Evolutionary conservation across 2,113 vertebrate species (phyloP), one percentile per base, ranked within the genome.

Genomic region (Tylochromis polylepis): DNA sequence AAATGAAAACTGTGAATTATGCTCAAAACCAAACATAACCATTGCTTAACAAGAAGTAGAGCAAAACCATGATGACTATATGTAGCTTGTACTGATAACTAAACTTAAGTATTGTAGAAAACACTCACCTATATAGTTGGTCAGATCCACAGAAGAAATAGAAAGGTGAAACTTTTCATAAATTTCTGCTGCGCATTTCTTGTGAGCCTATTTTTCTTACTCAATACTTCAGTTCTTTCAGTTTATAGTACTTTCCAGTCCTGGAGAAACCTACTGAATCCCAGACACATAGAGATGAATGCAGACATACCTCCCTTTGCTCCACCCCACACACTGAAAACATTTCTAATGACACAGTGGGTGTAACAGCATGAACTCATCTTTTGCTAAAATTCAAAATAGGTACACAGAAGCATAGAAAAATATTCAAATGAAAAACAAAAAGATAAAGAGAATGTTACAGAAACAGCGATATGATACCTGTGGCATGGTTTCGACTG

Each of bases 101-200:
- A 18, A 62, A 49, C 36, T 86, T 70, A 20, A 57, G 2, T 24
- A 38, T 7, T 46, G 29, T 18, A 9, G 11, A 15, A 29, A n/a
- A 84, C 4, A 89, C 92, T 94, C 86, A 93, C 94, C 93, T 49
- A 8, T 6, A 75, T 2, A 36, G 65, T 43, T 8, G 4, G 5
- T 72, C 8, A 72, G 3, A 72, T 22, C 62, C 2, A 80, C 56
- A 81, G 20, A 43, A 2, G 5, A 53, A 38, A 34, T 5, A 14
- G 4, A 56, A 84, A 56, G 12, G 31, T 10, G 2, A 57, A 85
- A 8, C 16, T 4, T 27, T 82, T 20, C 16, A 53, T 5, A 46
- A 29, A 57, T 53, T 79, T 46, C 36, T 49, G 14, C 29, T 59
- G 29, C 2, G 11, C 10, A 22, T 29, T 51, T 81, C 41, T 65